Base-by-base conservation (phyloP, 2,797 vertebrate species). In the Myotis pilosus region DNA sequence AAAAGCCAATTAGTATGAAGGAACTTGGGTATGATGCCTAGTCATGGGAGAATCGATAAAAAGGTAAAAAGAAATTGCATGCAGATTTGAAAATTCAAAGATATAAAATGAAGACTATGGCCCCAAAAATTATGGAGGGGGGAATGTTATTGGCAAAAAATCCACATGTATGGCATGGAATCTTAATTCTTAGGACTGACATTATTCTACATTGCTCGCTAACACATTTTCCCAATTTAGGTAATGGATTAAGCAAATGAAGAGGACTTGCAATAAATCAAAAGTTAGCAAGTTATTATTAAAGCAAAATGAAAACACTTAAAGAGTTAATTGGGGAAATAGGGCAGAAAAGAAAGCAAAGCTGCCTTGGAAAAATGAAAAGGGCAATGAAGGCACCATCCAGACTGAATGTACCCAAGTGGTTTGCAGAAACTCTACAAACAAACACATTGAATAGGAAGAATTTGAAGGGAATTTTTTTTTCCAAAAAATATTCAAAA, bases 241-340 rank as follows among this genome's bases (percentile, higher is more conserved):
- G 88, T 81, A 94, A 94, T 33, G 49, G 64, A 71, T 51, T 36
- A 89, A 86, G 76, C 57, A 93, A 91, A 95, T 1, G 80, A 41
- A 94, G 74, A 74, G 13, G n/a, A 83, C 4, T 86, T 91, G 53
- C 25, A 94, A 91, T 55, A 89, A 36, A 81, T 82, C 68, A 94
- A 72, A 93, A 95, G 49, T 72, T 49, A 93, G 49, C 33, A 91
- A 60, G 60, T 69, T 64, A 51, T 28, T 81, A 89, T 68, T 83
- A 80, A 94, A 93, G 75, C 71, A 89, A 76, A 71, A 55, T 62
- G 49, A 92, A 51, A 79, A 84, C 8, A 36, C n/a, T 53, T 51
- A 0, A 89, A 89, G 72, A 82, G 51, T 87, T 84, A 10, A 94
- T 71, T 41, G 81, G 64, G 25, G 60, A 96, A 92, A 74, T 16